Percentiles rank a stretch among this genome's conserved stretches.
Conservation (phyloP, 2,888 invertebrate species). For the Agrypnus murinus region DNA sequence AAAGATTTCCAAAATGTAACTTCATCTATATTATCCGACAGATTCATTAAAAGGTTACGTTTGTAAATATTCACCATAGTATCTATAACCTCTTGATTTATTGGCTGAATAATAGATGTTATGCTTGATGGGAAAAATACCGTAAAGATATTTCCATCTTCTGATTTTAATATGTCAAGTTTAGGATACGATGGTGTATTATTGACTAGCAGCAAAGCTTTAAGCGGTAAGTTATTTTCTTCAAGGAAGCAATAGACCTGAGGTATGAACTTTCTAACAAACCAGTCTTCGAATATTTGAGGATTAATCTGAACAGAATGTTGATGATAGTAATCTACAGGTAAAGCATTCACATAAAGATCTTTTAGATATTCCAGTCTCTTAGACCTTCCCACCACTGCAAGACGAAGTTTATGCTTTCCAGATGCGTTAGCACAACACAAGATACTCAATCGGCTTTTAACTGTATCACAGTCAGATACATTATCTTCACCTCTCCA, state of each 20-base stretch:
- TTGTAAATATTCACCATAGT: slow-evolving; percentile 44
- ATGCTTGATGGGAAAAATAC: slow-evolving; percentile 48
- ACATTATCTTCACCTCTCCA: slow-evolving; percentile 2
- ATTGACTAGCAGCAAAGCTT: slow-evolving; percentile 36
- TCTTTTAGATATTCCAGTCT: too few species aligned
- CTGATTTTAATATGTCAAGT: slow-evolving; percentile 27
- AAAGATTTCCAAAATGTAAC: slow-evolving; percentile 27
- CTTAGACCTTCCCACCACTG: too few species aligned
- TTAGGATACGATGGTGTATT: slow-evolving; percentile 38
- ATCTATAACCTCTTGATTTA: slow-evolving; percentile 50
- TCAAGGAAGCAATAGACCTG: background rate
- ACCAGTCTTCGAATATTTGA: background rate
- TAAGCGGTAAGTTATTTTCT: slow-evolving; percentile 35
- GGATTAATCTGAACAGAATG: background rate
- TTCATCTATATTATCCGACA: slow-evolving; percentile 45
- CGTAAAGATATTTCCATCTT: slow-evolving; percentile 24
- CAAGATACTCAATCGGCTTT: too few species aligned
- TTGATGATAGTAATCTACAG: background rate
- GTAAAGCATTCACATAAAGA: background rate
- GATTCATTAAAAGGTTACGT: slow-evolving; percentile 39
- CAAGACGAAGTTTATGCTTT: background rate
- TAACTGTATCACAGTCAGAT: too few species aligned
- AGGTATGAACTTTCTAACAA: background rate
- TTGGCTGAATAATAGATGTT: slow-evolving; percentile 46
- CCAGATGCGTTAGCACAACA: too few species aligned